Evolutionary conservation across 2,113 vertebrate genomes (phyloP).

Genomic region (Saccopteryx leptura): DNA sequence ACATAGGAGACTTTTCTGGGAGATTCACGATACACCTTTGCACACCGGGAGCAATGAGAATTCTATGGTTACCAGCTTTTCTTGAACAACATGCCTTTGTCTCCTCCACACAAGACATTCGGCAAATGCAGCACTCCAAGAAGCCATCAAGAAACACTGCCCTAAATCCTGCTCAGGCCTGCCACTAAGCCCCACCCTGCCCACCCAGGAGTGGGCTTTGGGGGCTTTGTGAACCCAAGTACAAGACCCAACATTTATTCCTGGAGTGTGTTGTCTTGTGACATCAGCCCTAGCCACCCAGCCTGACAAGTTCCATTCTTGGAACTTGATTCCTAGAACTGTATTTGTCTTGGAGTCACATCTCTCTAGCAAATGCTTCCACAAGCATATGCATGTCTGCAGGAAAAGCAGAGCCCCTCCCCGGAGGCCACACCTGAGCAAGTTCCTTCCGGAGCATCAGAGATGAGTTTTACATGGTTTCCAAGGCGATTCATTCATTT

Average conservation of each 20-base stretch:
- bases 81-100: background rate
- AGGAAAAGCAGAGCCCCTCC: background rate
- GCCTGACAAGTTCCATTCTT: background rate
- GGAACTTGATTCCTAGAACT: background rate
- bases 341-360: background rate
- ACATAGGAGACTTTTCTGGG: background rate
- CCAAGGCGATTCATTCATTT: conserved; percentile 58
- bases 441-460: background rate
- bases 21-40: background rate
- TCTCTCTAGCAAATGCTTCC: background rate
- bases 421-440: background rate
- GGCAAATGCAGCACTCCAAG: rapidly evolving
- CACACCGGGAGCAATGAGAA: too few species aligned
- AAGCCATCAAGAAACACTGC: background rate
- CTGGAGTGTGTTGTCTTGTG: rapidly evolving
- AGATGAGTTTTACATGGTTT: conserved; percentile 68
- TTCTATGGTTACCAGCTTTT: background rate
- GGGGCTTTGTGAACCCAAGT: background rate
- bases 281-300: background rate
- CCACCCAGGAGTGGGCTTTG: background rate
- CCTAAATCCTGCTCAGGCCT: background rate
- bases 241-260: background rate
- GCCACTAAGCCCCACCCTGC: rapidly evolving
- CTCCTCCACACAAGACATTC: background rate
- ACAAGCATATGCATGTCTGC: rapidly evolving